Conservation (phyloP, 64 coral and sea anemone genomes). For the Actinia equina region DNA sequence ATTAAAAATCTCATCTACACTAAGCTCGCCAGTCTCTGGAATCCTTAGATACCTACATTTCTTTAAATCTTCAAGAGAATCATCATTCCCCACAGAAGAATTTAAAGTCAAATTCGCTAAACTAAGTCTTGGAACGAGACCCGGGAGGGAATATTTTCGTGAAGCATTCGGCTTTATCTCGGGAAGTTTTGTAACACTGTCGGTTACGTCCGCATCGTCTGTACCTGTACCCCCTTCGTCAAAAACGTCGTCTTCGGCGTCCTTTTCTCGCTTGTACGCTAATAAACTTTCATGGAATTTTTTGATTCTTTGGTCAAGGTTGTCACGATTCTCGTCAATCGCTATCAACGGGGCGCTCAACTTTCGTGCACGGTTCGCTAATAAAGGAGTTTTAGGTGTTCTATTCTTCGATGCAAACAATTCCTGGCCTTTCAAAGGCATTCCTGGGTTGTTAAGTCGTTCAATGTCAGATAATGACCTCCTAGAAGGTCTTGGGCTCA, state of each 20-base stretch:
- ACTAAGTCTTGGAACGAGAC: neutral
- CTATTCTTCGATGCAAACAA: neutral
- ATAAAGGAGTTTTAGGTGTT: neutral
- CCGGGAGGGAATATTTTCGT: neutral
- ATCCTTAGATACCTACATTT: neutral
- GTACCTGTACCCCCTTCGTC: neutral
- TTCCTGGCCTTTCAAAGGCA: neutral
- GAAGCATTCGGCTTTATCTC: conserved; percentile 8
- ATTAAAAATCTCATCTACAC: neutral
- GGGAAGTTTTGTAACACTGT: neutral
- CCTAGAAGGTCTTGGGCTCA: neutral
- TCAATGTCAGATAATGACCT: neutral
- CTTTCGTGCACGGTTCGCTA: neutral
- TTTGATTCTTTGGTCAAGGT: neutral
- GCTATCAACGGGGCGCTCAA: neutral
- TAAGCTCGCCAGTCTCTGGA: neutral
- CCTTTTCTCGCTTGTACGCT: neutral
- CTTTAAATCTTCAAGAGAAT: neutral
- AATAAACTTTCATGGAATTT: neutral
- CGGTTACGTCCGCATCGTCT: neutral
- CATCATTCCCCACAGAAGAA: neutral
- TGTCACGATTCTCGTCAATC: neutral
- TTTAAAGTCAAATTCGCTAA: neutral
- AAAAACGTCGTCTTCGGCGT: neutral
- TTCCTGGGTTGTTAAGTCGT: neutral